Evolutionary conservation across 2,797 vertebrate species (phyloP), one percentile per base, ranked within the genome.

Genomic region (Clarias fuscus): DNA sequence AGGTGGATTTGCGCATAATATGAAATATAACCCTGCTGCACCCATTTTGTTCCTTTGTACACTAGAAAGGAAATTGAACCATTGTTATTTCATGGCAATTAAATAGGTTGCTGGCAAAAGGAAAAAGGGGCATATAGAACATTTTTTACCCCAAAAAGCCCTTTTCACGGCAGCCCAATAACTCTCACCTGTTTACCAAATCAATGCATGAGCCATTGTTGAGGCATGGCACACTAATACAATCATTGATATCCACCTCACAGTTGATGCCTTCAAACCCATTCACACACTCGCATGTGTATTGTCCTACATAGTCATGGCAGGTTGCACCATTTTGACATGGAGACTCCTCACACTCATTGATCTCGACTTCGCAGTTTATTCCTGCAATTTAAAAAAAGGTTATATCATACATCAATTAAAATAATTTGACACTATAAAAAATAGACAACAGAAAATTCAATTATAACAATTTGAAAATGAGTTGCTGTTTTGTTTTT

Each of bases 231-330:
- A 89, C 91, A 92, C 97, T 97, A 82, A 92, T 94, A 90, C 98
- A 99, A 86, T 99, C 98, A 20, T 99, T 91, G 5, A 97, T 89
- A 91, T 99, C 94, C 88, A 96, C 90, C 93, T 98, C 96, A 1
- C 98, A 99, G 88, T 94, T 91, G 3, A 84, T 7, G 14, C 97
- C 98, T 72, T 93, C 92, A 76, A 96, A 99, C 8, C 98, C 98
- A 0, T 91, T 88, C 30, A 91, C 84, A 83, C 98, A 99, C 82
- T 94, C 92, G 84, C 98, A 99, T 67, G 87, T 92, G 95, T 97
- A 98, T 84, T 91, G 90, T 48, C 96, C 97, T 11, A 99, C 53
- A 0, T 96, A 91, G 89, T 99, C 97, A 48, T 62, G 89, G 86
- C 98, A 99, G 0, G 90, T 92, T 78, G 96, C 97, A 0, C 95